These are phyloP conservation scores for Orycteropus afer DNA, from an alignment of 2,113 vertebrate species.

Conservation along the genomic window DNA sequence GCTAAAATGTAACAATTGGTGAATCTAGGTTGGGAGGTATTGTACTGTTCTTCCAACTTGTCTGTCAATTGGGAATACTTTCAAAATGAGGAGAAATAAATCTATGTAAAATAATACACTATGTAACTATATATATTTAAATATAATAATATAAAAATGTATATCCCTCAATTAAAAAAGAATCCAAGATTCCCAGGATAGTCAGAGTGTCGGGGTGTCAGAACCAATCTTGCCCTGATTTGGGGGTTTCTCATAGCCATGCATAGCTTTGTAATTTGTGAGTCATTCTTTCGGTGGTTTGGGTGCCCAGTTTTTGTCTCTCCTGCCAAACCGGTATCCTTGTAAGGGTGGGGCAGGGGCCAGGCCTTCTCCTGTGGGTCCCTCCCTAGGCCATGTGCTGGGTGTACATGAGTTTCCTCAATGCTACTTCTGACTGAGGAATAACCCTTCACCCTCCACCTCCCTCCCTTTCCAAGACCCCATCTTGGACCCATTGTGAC, in stretches of 20 bases:
- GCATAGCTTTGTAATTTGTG: background rate
- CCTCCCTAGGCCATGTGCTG: background rate
- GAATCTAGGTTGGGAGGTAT: background rate
- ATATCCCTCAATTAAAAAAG: background rate
- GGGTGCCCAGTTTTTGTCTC: conserved; percentile 66
- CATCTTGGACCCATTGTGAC: background rate
- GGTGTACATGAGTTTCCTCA: background rate
- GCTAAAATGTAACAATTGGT: background rate
- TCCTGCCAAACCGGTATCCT: conserved; percentile 29
- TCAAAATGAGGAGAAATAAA: background rate
- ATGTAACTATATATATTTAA: too few species aligned
- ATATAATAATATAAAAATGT: background rate
- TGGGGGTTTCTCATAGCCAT: background rate
- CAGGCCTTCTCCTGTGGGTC: background rate
- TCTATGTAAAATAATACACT: too few species aligned
- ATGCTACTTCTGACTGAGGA: background rate
- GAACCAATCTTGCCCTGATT: background rate
- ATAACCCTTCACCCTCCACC: background rate
- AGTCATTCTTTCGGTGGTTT: conserved; percentile 59
- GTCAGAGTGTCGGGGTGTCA: background rate
- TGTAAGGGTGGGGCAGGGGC: conserved; percentile 34
- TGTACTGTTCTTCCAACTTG: background rate
- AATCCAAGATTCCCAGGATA: background rate
- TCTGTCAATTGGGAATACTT: background rate
- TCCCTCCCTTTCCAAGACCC: background rate